Evolutionary conservation across 1,140 invertebrate species (phyloP), one percentile per base, ranked within the genome.

Genomic region (Scaptomyza pallida): DNA sequence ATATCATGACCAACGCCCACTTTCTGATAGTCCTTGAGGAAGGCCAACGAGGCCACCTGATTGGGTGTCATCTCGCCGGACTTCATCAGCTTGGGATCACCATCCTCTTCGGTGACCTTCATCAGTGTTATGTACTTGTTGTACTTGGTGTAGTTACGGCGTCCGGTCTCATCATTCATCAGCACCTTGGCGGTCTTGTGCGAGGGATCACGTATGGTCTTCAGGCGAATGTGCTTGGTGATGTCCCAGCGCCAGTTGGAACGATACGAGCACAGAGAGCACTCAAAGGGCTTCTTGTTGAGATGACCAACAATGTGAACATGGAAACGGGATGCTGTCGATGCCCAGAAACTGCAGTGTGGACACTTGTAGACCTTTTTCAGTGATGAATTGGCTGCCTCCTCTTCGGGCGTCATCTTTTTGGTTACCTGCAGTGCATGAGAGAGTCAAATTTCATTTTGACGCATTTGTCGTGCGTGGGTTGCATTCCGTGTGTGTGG

Each of bases 191-290:
- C 95, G 55, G 93, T 93, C 75, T 94, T 93, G 91, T 98, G 96
- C 37, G 94, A 94, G 56, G 94, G 93, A 92, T 98, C 97, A 59
- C 96, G 93, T 12, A 95, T 95, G 12, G 95, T 95, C 93, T 97
- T 98, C 77, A 98, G 92, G 89, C 96, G 95, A 60, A 98, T 98
- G 91, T 99, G 98, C 92, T 98, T 98, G 41, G 97, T 98, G 63
- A 99, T 97, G 92, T 98, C 97, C 97, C 97, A 98, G 69, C 97
- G 94, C 97, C 97, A 98, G 92, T 98, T 98, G 17, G 97, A 98
- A 69, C 97, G 95, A 89, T 98, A 97, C 17, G 96, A 94, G 92
- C 98, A 99, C 2, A 97, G 93, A 2, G 97, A 98, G 93, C 98
- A 99, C 92, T 98, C 97, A 90, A 98, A 99, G 3, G 97, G 97